Conservation (phyloP, 2,888 invertebrate genomes). For the Leptodirus hochenwartii region DNA sequence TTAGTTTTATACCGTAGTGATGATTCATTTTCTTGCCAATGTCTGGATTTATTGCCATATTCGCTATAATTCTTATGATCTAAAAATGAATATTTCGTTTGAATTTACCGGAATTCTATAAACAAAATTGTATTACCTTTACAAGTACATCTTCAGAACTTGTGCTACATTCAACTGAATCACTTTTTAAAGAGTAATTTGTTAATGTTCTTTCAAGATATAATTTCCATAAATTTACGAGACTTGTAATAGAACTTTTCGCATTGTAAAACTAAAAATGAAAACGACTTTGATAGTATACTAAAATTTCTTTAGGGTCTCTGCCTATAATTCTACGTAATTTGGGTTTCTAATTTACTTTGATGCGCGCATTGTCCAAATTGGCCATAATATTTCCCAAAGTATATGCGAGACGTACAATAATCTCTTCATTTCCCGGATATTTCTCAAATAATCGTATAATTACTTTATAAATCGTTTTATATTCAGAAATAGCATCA, state of each 20-base stretch:
- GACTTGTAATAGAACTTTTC: conserved; percentile 33
- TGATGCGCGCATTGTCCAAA: conserved; percentile 47
- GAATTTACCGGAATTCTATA: too few species aligned
- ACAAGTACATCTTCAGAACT: conserved; percentile 48
- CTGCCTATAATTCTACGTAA: background rate
- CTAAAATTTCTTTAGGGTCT: background rate
- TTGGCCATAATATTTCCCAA: conserved; percentile 73
- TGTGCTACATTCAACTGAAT: conserved; percentile 23
- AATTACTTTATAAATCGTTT: conserved; percentile 35
- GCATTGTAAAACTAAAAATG: conserved; percentile 33
- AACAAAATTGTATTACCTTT: conserved; percentile 32
- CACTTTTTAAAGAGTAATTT: conserved; percentile 23
- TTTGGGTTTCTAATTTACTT: conserved; percentile 23
- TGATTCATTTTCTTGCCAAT: conserved; percentile 49
- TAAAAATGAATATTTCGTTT: conserved; percentile 17
- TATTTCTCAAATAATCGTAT: conserved; percentile 45
- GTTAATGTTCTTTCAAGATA: conserved; percentile 31
- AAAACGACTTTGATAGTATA: conserved; percentile 5
- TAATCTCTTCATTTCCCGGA: conserved; percentile 48
- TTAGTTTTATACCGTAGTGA: conserved; percentile 22
- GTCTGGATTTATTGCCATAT: conserved; percentile 59
- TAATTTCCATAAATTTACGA: conserved; percentile 31
- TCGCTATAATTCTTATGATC: conserved; percentile 71
- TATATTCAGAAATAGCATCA: conserved; percentile 39
- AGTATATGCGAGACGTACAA: conserved; percentile 63